Evolutionary conservation across 1,140 invertebrate species (phyloP).

Genomic region (Aphelenchoides besseyi): DNA sequence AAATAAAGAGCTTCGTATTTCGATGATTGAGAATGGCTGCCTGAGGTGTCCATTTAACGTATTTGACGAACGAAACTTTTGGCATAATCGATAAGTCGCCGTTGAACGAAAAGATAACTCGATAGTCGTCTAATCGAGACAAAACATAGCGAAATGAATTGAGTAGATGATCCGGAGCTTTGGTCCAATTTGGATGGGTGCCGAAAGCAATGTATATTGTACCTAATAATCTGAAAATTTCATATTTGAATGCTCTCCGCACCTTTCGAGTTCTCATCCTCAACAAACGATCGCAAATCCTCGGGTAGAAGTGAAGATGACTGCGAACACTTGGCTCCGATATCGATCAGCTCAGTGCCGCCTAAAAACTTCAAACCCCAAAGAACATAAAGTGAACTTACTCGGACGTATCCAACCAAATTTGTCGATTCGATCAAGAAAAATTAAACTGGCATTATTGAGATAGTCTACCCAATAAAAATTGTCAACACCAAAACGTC

Average conservation of each 20-base stretch:
- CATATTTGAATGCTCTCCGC: no score
- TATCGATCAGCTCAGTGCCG: conserved; percentile 7
- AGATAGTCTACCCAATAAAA: neutral
- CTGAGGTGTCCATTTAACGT: conserved; percentile 48
- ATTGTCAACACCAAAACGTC: conserved; percentile 1
- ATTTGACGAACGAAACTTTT: neutral
- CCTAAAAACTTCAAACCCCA: neutral
- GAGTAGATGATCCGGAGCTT: conserved; percentile 35
- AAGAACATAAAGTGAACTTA: neutral
- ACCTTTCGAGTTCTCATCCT: conserved; percentile 27
- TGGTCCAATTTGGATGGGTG: conserved; percentile 38
- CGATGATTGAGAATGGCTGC: conserved; percentile 42
- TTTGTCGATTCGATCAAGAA: neutral
- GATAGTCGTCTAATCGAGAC: conserved; percentile 40
- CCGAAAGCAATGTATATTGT: conserved; percentile 54
- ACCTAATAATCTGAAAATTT: conserved; percentile 32
- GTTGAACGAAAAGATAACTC: conserved; percentile 45
- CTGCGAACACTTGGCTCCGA: neutral
- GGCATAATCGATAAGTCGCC: conserved; percentile 25
- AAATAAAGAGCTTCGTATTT: conserved; percentile 48
- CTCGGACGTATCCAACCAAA: conserved; percentile 2
- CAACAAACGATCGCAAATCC: conserved; percentile 21
- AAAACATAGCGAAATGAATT: conserved; percentile 35
- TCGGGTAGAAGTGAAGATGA: neutral
- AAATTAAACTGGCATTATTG: conserved; percentile 1